Base-by-base conservation (phyloP, 1,140 invertebrate genomes). In the Carcinoscorpius rotundicauda region DNA sequence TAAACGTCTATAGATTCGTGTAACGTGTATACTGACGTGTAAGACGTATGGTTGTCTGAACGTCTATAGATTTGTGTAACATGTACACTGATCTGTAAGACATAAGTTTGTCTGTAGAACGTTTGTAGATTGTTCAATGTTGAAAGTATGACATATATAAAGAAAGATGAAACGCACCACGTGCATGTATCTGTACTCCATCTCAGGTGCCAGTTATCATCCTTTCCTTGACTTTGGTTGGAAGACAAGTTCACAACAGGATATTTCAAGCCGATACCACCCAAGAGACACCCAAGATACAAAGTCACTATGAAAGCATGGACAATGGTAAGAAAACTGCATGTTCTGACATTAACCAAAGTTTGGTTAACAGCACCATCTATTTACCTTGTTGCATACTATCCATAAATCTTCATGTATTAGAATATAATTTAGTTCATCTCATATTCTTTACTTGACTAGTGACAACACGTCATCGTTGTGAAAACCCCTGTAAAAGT, bases 181-280 rank as follows among this genome's bases (percentile, higher is more conserved):
- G 2, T 0, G 2, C 29, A 29, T 29, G 29, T 29, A 29, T 29
- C 29, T 29, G 29, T 29, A 29, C 29, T 29, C 29, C 29, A 29
- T 29, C 29, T 48, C 49, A 71, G 69, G 60, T 71, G n/a, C 67
- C 67, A 6, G 67, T 68, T 9, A 57, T 53, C 4, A 3, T 66
- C 3, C 52, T 68, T 6, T 65, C 62, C 58, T 49, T 68, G n/a
- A 61, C 64, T 52, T 49, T 68, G 0, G 48, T 68, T n/a, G 67
- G 67, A 10, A 66, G 64, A 59, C 64, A 68, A 49, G n/a, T 68
- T 4, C 66, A 68, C 48, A 51, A 58, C 10, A 64, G 57, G 51
- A 62, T 64, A 57, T 59, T 68, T 59, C 9, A 9, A 9, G 66
- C 59, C 10, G 66, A 68, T 55, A n/a, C 65, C 5, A 64, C 55